Percentiles rank a stretch among this genome's conserved stretches.
phyloP scores from a whole-genome alignment of 2,113 vertebrate genomes.

The Rhinopithecus roxellana region DNA sequence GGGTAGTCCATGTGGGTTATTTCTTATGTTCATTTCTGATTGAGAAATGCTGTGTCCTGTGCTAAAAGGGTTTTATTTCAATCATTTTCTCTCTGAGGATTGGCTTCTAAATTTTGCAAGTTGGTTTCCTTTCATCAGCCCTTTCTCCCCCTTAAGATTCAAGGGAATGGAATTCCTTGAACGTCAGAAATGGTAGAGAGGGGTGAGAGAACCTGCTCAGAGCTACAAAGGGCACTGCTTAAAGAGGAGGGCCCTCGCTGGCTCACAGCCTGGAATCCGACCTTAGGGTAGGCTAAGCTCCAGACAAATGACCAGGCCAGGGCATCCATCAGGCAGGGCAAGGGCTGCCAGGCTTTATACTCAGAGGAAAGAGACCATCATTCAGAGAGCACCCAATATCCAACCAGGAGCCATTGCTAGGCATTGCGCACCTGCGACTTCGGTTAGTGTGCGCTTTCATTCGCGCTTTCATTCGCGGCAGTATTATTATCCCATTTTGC shows the following conservation, averaged over 20 bases:
- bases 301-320: not conserved
- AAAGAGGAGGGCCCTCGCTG: not conserved
- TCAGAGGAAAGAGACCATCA: not conserved
- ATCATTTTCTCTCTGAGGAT: conserved; percentile 2
- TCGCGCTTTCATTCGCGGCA: too few species aligned
- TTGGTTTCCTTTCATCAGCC: not conserved
- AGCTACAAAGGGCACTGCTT: not conserved
- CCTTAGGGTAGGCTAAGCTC: not conserved
- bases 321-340: not conserved
- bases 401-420: too few species aligned
- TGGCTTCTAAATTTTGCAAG: not conserved
- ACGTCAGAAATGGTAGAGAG: not conserved
- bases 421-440: not conserved
- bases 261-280: not conserved
- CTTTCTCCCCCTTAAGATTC: not conserved
- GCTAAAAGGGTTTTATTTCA: not conserved
- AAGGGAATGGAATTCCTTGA: not conserved
- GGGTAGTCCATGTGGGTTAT: not conserved
- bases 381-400: too few species aligned
- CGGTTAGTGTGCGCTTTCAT: rapidly evolving
- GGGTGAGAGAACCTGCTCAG: not conserved
- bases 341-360: not conserved
- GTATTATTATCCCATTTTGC: not conserved
- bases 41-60: not conserved
- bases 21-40: not conserved